Conservation (phyloP, 1,140 invertebrate species). For the Scylla paramamosain region DNA sequence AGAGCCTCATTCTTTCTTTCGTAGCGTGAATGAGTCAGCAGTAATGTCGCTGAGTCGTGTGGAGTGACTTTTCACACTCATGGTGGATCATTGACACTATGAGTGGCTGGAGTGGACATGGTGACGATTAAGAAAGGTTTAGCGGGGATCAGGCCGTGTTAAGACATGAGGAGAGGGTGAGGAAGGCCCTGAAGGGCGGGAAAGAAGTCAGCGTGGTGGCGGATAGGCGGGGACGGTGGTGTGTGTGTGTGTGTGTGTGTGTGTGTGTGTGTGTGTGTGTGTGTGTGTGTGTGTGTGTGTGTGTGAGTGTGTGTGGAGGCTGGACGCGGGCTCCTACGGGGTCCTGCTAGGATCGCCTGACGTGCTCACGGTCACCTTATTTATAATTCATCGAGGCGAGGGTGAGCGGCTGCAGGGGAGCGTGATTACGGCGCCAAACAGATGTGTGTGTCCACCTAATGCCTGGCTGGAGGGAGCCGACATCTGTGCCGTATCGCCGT, state of each 20-base stretch:
- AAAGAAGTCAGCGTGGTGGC: not conserved
- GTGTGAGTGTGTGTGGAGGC: too few relatives aligned
- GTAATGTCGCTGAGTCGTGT: too few relatives aligned
- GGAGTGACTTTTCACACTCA: too few relatives aligned
- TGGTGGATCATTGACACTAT: too few relatives aligned
- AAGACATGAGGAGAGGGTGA: not conserved
- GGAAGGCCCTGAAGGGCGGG: not conserved
- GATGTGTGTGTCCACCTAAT: constrained; percentile 21
- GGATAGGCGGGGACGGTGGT: not conserved
- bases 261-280: too few relatives aligned
- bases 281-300: too few relatives aligned
- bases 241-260: too few relatives aligned
- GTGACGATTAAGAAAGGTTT: too few relatives aligned
- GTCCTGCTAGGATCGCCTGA: constrained; percentile 14
- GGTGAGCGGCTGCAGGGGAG: not conserved
- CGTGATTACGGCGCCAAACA: constrained; percentile 9
- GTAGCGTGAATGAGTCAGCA: too few relatives aligned
- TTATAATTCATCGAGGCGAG: constrained; percentile 5
- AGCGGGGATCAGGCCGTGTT: too few relatives aligned
- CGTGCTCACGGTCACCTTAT: not conserved
- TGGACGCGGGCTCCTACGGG: not conserved
- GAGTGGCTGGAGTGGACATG: too few relatives aligned
- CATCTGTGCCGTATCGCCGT: constrained; percentile 16
- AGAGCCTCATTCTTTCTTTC: too few relatives aligned
- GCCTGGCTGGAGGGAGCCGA: not conserved